Percentiles rank a stretch among this genome's conserved stretches.
These are phyloP conservation scores for Eulemur coronatus DNA, from an alignment of 2,797 vertebrate genomes.

Conservation along the genomic window DNA sequence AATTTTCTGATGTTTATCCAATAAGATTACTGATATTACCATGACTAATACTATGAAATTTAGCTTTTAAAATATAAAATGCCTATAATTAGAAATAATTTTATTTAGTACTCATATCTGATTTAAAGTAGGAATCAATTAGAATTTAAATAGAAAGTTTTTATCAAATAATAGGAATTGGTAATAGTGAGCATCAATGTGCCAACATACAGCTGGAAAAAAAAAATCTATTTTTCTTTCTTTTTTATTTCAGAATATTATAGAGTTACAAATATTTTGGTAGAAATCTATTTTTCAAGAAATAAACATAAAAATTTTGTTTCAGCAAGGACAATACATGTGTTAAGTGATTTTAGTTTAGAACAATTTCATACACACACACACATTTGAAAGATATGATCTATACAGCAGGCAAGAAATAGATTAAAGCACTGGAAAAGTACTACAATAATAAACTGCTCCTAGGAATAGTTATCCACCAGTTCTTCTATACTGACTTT, in stretches of 20 bases:
- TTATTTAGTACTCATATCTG: not conserved
- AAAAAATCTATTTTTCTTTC: not conserved
- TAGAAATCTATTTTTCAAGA: conserved; percentile 27
- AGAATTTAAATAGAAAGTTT: conserved; percentile 27
- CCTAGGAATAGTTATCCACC: not conserved
- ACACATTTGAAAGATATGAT: not conserved
- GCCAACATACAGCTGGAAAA: not conserved
- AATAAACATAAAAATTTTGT: not conserved
- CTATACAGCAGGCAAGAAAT: not conserved
- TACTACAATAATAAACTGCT: not conserved
- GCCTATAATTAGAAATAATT: not conserved
- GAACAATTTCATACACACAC: not conserved
- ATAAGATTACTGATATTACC: not conserved
- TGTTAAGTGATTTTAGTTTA: not conserved
- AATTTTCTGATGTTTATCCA: conserved; percentile 14
- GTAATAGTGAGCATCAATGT: not conserved
- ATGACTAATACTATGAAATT: not conserved
- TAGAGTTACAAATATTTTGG: too few relatives aligned
- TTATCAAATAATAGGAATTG: conserved; percentile 3
- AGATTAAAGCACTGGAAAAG: not conserved
- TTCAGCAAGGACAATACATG: not conserved
- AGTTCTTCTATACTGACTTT: not conserved
- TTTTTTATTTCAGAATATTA: too few relatives aligned
- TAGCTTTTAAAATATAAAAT: conserved; percentile 42
- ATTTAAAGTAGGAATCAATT: not conserved